phyloP scores from a whole-genome alignment of 1,140 invertebrate genomes.

The Sycophila sp. region DNA sequence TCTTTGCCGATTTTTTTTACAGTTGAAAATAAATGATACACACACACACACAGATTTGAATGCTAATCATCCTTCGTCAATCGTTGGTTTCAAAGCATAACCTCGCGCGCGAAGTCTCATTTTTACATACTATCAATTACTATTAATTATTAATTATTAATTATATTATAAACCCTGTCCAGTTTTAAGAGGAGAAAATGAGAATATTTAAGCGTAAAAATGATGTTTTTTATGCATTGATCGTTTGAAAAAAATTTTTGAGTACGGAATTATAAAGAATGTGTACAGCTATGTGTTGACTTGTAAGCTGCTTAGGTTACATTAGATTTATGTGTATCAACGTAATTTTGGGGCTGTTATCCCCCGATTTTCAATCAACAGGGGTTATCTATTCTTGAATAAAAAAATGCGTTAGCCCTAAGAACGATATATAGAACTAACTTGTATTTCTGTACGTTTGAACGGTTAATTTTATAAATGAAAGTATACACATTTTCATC shows the following conservation, averaged over 20 bases:
- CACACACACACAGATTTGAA: no score
- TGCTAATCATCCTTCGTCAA: constrained; percentile 38
- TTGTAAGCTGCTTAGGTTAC: constrained; percentile 24
- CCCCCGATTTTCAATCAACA: constrained; percentile 44
- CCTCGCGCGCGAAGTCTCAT: constrained; percentile 10
- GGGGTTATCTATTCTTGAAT: constrained; percentile 57
- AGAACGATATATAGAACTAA: constrained; percentile 42
- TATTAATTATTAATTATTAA: constrained; percentile 19
- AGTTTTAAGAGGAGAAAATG: background rate
- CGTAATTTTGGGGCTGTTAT: constrained; percentile 17
- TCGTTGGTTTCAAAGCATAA: constrained; percentile 25
- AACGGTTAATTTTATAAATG: background rate
- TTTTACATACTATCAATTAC: constrained; percentile 10
- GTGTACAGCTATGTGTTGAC: constrained; percentile 32
- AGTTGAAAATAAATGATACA: constrained; percentile 24
- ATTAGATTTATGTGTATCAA: constrained; percentile 19
- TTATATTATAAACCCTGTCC: background rate
- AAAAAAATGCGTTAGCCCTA: constrained; percentile 46
- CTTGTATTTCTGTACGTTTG: background rate
- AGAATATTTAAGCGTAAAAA: constrained; percentile 1
- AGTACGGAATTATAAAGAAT: constrained; percentile 2
- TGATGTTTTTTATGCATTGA: background rate
- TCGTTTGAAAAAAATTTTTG: background rate
- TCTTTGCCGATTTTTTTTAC: constrained; percentile 34
- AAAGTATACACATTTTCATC: background rate